Conservation (phyloP, 2,888 invertebrate species). For the Galerucella nymphaeae region DNA sequence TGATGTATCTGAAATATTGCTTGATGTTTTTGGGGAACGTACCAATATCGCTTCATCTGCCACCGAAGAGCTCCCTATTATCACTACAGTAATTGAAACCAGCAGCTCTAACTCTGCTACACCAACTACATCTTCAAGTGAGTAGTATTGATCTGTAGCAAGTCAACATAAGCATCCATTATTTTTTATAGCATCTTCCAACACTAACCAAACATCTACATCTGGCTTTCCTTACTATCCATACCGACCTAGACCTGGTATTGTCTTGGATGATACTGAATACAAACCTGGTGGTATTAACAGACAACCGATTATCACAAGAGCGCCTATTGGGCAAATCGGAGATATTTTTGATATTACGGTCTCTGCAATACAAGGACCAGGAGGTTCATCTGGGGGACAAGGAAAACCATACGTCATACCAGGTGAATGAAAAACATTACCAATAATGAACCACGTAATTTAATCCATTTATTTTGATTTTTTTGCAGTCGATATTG, state of each 20-base stretch:
- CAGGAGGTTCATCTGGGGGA: conserved; percentile 70
- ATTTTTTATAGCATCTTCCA: conserved; percentile 24
- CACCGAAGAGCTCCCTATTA: conserved; percentile 63
- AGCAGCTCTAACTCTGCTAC: not conserved
- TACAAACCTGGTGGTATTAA: conserved; percentile 75
- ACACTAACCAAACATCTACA: conserved; percentile 25
- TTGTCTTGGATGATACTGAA: conserved; percentile 86
- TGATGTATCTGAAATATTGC: conserved; percentile 58
- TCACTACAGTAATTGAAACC: not conserved
- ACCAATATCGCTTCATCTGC: conserved; percentile 58
- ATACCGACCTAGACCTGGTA: conserved; percentile 85
- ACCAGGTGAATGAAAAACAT: conserved; percentile 62
- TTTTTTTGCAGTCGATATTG: conserved; percentile 68
- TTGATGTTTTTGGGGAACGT: conserved; percentile 48
- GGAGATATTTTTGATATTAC: conserved; percentile 91
- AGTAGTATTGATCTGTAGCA: not conserved
- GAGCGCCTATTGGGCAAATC: conserved; percentile 67
- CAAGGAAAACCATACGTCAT: conserved; percentile 68
- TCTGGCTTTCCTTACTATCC: conserved; percentile 67
- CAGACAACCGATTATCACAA: conserved; percentile 62
- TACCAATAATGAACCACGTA: too few species aligned
- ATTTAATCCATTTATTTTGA: not conserved
- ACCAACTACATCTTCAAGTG: conserved; percentile 8
- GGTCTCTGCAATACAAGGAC: conserved; percentile 87
- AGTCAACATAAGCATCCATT: not conserved